Base-by-base conservation (phyloP, 2,888 invertebrate genomes). In the Theretra japonica region DNA sequence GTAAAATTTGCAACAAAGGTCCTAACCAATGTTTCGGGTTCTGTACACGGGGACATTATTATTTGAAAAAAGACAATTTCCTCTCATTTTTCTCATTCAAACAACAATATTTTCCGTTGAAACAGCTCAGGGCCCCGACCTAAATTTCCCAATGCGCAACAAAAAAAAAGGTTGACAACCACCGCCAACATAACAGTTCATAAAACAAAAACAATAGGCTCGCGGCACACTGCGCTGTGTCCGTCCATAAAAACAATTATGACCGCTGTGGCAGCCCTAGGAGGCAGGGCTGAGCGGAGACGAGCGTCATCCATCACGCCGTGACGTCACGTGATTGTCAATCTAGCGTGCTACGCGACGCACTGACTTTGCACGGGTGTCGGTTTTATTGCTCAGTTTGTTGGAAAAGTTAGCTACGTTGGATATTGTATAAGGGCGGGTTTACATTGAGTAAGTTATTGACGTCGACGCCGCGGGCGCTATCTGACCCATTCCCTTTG, bases 241-340 rank as follows among this genome's bases (percentile, higher is more conserved):
- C 62, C 62, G 21, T 62, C 33, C 62, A 65, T 65, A 65, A 65
- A 65, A 65, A 65, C 65, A 65, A 65, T 65, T 65, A 65, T 65
- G 41, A 58, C 8, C 23, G 33, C 17, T 6, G 41, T 17, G 62
- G 19, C 50, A 65, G 56, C 65, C 56, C 62, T 71, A 62, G 53
- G 62, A 56, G 65, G 21, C 62, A 28, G 56, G n/a, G 53, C 60
- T 33, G 28, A 8, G 33, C 33, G 70, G 28, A 62, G 62, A 53
- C 62, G 76, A 73, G 74, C 73, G 75, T 79, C 83, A 85, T 87
- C 84, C 81, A 82, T 76, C 79, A 72, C 76, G 73, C 75, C 77
- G 76, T 78, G 83, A 82, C 82, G 86, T 82, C 82, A 80, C 79
- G 79, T 85, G 89, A 88, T 86, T 87, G 86, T 86, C 87, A 86